Evolutionary conservation across 1,140 invertebrate species (phyloP), one percentile per base, ranked within the genome.

Genomic region (Drosophila kohkoa): DNA sequence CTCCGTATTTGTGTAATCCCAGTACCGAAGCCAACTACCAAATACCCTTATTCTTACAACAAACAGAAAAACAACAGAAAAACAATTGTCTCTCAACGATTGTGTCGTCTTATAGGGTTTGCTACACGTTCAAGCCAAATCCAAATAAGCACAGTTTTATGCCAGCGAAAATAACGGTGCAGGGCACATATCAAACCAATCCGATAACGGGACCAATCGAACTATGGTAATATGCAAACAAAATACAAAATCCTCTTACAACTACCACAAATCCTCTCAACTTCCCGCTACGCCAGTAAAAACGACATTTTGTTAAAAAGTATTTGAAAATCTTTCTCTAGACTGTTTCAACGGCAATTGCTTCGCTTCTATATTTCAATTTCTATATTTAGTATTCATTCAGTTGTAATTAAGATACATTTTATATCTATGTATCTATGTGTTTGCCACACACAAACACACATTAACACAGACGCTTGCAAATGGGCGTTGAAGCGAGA

Each of bases 81-180:
- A 48, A 25, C 2, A 43, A 46, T 51, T 55, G 59, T 69, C 60
- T 35, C 66, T 82, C 35, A 38, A 38, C 35, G 35, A 38, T n/a
- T 43, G 35, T 82, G 60, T 66, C 74, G 57, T 71, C 77, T 90
- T 92, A 71, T 92, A 92, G 90, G 90, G 90, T 92, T 91, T 92
- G 90, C 85, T 92, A 92, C 86, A 90, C 90, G 71, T 86, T 92
- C 75, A 92, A 92, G 82, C 90, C 90, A 92, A 91, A 92, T 92
- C 88, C 90, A 89, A 92, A 92, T 91, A 90, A 82, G 71, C 79
- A 82, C 88, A 92, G 87, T 91, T 92, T 91, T 78, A 88, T 92
- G 91, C 90, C 90, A 81, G 90, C 90, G 75, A 90, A 81, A 70
- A 92, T 92, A 79, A 92, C 90, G 76, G 83, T 92, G 68, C 90